A percentile compares a stretch with the other conserved stretches of the same genome.
Conservation (phyloP, 2,113 vertebrate genomes). For the Rallus limicola region DNA sequence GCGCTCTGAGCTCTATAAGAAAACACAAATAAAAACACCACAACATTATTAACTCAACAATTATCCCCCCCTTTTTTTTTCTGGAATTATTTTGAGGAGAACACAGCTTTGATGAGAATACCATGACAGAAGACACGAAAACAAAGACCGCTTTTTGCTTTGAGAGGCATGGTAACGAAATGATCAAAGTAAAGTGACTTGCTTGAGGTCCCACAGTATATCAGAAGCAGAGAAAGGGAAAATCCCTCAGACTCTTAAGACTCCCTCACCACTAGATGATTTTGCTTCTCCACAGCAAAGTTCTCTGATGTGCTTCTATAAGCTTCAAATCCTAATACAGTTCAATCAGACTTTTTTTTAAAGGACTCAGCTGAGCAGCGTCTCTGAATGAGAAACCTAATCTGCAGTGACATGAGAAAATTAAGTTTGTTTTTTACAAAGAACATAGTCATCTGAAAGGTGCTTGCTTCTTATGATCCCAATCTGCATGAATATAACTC, state of each 20-base stretch:
- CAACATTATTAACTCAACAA: not conserved
- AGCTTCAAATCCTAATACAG: not conserved
- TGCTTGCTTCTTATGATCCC: conserved; percentile 1
- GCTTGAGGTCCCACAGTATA: not conserved
- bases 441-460: not conserved
- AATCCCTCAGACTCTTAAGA: not conserved
- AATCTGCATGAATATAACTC: conserved; percentile 14
- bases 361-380: not conserved
- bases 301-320: not conserved
- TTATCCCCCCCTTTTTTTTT: not conserved
- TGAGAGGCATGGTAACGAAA: not conserved
- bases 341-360: not conserved
- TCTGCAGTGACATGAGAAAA: conserved; percentile 28
- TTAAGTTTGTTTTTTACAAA: conserved; percentile 38
- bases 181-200: not conserved
- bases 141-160: not conserved
- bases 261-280: not conserved
- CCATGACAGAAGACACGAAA: not conserved
- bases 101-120: not conserved
- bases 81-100: not conserved
- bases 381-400: conserved; percentile 18
- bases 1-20: not conserved
- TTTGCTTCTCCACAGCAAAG: not conserved
- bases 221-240: not conserved
- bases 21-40: not conserved